Base-by-base conservation (phyloP, 1,140 invertebrate genomes). In the Ctenoplectra terminalis region DNA sequence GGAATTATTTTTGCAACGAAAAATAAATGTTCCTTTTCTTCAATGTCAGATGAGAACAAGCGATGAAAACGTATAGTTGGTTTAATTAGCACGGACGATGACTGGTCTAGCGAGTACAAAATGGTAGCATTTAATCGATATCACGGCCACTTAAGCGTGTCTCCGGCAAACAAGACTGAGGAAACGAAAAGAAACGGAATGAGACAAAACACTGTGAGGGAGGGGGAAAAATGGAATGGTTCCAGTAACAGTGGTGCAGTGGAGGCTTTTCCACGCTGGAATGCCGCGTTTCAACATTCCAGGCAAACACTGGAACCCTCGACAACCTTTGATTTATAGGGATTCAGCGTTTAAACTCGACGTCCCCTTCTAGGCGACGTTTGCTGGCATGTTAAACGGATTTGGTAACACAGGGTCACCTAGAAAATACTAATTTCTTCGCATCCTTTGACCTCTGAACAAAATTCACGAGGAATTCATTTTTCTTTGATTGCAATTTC, bases 281-380 rank as follows among this genome's bases (percentile, higher is more conserved):
- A 85, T 73, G 78, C 23, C 58, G 66, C 67, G 72, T 86, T 82
- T 86, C 78, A 72, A 29, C 78, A 82, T 86, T 85, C 79, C 67
- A 52, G 34, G 20, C 52, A 46, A 77, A 83, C 46, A 43, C 3
- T 40, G 52, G 15, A 29, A 46, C 26, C 76, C 67, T 78, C 67
- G 56, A 60, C 56, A 50, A 50, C 26, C 43, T 71, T 61, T 61
- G 67, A 79, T 79, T 80, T 52, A 63, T 56, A 64, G 48, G 60
- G 58, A 64, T 74, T 46, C 69, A 37, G 26, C 13, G 66, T 52
- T 79, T 23, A 26, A 60, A 52, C 54, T 29, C 11, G 63, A 46
- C 48, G 26, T 34, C 26, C n/a, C 7, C 31, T 13, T 31, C 11
- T 52, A 17, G 5, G 13, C 23, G 37, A 37, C 26, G 20, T 73